Evolutionary conservation across 2,113 vertebrate genomes (phyloP).

Genomic region (Tinamus guttatus): DNA sequence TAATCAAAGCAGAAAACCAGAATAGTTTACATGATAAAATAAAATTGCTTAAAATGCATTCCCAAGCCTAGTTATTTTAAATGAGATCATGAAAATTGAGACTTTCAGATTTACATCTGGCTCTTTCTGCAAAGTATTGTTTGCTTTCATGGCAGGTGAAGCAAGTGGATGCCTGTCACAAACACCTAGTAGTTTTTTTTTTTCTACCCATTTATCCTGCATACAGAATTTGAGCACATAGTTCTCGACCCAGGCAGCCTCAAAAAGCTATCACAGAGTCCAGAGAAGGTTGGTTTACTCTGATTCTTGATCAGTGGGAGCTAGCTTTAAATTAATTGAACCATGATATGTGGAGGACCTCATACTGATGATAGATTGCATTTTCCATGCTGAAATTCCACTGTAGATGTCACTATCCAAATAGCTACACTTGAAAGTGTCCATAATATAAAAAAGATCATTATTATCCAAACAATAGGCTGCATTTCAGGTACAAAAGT

Average conservation of each 20-base stretch:
- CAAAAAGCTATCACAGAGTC: neutral
- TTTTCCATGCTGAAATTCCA: neutral
- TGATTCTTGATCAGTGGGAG: neutral
- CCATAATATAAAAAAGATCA: neutral
- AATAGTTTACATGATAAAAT: neutral
- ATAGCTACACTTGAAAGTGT: neutral
- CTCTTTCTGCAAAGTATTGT: neutral
- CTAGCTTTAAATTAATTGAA: neutral
- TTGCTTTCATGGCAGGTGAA: constrained; percentile 7
- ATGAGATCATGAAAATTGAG: neutral
- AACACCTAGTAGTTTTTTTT: neutral
- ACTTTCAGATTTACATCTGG: constrained; percentile 28
- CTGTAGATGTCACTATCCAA: neutral
- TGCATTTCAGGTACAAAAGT: neutral
- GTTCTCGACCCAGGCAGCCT: neutral
- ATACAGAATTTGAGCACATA: neutral
- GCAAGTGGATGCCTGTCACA: neutral
- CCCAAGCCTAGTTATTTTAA: neutral
- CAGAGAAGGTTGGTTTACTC: constrained; percentile 14
- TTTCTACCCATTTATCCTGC: neutral
- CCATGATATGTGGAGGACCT: fast-evolving
- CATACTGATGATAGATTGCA: neutral
- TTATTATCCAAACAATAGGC: constrained; percentile 13
- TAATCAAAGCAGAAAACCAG: neutral
- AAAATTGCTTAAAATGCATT: neutral